Evolutionary conservation across 1,140 invertebrate genomes (phyloP).

Genomic region (Megalopta genalis): DNA sequence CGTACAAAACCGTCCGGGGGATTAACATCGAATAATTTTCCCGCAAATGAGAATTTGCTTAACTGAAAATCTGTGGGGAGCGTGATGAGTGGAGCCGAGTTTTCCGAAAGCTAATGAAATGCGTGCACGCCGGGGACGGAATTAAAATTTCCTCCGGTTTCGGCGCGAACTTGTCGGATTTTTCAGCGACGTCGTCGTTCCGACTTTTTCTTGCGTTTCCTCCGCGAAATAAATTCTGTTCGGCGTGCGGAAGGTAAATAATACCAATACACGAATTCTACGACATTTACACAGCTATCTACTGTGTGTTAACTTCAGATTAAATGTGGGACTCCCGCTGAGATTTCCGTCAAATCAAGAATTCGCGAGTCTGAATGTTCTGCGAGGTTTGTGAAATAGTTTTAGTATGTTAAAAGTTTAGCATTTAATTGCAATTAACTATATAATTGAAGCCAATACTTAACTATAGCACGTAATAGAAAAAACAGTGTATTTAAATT

Average conservation of each 20-base stretch:
- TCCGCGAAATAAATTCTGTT: background rate
- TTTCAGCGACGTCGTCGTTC: background rate
- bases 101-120: background rate
- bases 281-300: no score
- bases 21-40: conserved; percentile 42
- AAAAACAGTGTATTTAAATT: no score
- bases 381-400: no score
- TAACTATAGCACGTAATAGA: no score
- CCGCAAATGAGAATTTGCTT: conserved; percentile 16
- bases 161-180: no score
- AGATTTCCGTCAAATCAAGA: no score
- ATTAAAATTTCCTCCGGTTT: conserved; percentile 17
- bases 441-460: no score
- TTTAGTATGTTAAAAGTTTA: no score
- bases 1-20: conserved; percentile 1
- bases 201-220: background rate
- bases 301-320: no score
- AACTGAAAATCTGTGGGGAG: background rate
- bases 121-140: background rate
- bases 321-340: no score
- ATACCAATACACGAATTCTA: background rate
- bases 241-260: background rate
- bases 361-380: no score
- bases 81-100: conserved; percentile 6
- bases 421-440: no score